Conservation (phyloP, 2,113 vertebrate species). For the Chionis minor region DNA sequence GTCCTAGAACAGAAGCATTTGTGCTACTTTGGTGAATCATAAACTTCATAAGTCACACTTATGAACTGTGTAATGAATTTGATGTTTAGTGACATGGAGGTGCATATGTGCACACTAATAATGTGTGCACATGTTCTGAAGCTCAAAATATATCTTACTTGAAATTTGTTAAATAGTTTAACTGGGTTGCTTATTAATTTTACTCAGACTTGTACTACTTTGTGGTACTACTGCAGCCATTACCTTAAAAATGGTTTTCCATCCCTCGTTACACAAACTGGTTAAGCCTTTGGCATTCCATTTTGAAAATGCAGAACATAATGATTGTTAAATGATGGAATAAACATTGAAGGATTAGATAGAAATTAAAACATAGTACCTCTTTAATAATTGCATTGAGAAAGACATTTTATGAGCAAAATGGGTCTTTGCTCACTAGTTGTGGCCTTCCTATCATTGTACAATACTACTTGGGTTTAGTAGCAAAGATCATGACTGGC, state of each 20-base stretch:
- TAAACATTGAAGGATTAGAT: not conserved
- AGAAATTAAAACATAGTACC: not conserved
- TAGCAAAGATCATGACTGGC: not conserved
- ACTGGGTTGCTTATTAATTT: not conserved
- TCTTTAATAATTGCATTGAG: not conserved
- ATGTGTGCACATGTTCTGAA: not conserved
- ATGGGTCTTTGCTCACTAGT: not conserved
- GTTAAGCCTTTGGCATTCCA: not conserved
- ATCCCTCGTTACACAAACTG: not conserved
- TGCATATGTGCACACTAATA: not conserved
- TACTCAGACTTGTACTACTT: not conserved
- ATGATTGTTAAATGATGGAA: not conserved
- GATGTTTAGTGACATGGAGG: not conserved
- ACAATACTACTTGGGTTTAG: not conserved
- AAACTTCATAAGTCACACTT: fast-evolving
- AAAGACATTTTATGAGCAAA: not conserved
- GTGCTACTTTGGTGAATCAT: not conserved
- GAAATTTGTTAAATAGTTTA: not conserved
- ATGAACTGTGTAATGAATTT: not conserved
- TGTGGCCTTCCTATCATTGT: not conserved
- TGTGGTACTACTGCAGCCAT: not conserved
- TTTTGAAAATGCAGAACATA: not conserved
- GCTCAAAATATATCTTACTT: not conserved
- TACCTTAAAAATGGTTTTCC: not conserved
- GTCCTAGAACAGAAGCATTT: not conserved